Percentiles rank a stretch among this genome's conserved stretches.
phyloP scores from a whole-genome alignment of 2,888 invertebrate genomes.

The Periphyllus acericola region DNA sequence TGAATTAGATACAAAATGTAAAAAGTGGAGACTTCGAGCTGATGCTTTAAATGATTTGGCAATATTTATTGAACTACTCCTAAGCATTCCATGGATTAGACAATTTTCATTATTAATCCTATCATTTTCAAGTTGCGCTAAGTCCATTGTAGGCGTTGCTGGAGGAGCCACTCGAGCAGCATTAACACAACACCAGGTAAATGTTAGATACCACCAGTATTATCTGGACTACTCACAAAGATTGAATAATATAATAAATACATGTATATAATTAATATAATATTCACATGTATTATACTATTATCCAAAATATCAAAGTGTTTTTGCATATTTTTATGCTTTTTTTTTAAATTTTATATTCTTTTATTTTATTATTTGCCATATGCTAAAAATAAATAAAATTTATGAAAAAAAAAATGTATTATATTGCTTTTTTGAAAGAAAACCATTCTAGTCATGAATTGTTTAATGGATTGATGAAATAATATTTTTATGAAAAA shows the following conservation, averaged over 20 bases:
- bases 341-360: too few species aligned
- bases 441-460: too few species aligned
- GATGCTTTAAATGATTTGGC: slow-evolving; percentile 92
- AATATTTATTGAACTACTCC: slow-evolving; percentile 85
- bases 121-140: slow-evolving; percentile 68
- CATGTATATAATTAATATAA: too few species aligned
- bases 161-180: slow-evolving; percentile 94
- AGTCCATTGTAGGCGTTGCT: slow-evolving; percentile 85
- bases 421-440: not conserved
- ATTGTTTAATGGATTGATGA: too few species aligned
- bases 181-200: slow-evolving; percentile 88
- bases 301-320: too few species aligned
- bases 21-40: slow-evolving; percentile 94
- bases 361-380: too few species aligned
- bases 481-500: too few species aligned
- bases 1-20: slow-evolving; percentile 88
- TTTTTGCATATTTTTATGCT: too few species aligned
- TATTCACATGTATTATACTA: too few species aligned
- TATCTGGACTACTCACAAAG: too few species aligned
- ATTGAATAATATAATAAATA: too few species aligned
- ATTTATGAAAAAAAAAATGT: not conserved
- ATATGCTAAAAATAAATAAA: too few species aligned
- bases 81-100: slow-evolving; percentile 70
- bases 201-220: not conserved
- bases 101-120: slow-evolving; percentile 70